A percentile compares a stretch with the other conserved stretches of the same genome.
phyloP scores from a whole-genome alignment of 2,113 vertebrate species.

The Rynchops niger region DNA sequence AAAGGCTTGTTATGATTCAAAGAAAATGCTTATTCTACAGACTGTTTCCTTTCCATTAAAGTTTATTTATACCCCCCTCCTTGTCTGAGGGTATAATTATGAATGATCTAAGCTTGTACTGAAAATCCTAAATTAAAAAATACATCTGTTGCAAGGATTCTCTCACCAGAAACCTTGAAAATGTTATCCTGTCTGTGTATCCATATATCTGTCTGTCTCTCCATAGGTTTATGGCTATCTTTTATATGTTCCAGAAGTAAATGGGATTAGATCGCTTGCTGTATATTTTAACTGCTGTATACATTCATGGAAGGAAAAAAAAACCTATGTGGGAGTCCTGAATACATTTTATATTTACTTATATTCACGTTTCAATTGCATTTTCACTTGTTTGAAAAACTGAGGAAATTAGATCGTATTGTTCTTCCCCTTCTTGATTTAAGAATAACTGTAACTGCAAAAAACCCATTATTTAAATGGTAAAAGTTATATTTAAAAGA shows the following conservation, averaged over 20 bases:
- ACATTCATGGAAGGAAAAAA: background rate
- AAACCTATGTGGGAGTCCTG: background rate
- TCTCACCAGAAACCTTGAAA: conserved; percentile 63
- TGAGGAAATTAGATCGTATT: background rate
- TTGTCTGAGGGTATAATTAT: conserved; percentile 68
- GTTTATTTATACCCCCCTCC: conserved; percentile 61
- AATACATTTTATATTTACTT: conserved; percentile 9
- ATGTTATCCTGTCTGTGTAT: conserved; percentile 44
- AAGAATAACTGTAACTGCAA: background rate
- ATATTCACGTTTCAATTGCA: background rate
- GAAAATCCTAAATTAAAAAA: conserved; percentile 70
- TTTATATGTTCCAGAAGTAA: conserved; percentile 43
- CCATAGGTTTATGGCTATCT: conserved; percentile 23
- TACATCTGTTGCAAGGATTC: conserved; percentile 58
- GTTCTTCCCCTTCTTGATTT: background rate
- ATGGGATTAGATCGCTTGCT: conserved; percentile 4
- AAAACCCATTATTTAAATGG: background rate
- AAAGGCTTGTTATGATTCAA: conserved; percentile 53
- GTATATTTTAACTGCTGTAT: conserved; percentile 3
- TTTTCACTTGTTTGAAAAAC: background rate
- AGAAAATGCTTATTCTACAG: conserved; percentile 58
- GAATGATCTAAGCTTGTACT: conserved; percentile 66
- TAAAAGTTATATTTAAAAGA: background rate
- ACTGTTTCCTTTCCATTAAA: conserved; percentile 64
- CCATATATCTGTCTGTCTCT: conserved; percentile 59